Evolutionary conservation across 2,888 invertebrate genomes (phyloP).

Genomic region (Archips crataeganus): DNA sequence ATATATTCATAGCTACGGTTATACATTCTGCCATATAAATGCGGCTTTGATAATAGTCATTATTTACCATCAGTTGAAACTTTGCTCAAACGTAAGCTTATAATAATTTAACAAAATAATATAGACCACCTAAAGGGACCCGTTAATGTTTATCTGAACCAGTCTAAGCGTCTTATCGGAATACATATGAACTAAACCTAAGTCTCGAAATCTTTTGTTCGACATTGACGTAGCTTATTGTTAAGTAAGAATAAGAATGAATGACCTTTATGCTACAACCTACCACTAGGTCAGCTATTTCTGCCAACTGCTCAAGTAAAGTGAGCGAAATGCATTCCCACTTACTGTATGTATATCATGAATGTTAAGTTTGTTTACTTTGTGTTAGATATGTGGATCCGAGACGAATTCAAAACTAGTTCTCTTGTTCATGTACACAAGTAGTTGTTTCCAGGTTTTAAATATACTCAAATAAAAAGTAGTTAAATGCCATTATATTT

Average conservation of each 20-base stretch:
- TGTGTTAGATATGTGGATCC: slow-evolving; percentile 11
- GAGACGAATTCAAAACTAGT: slow-evolving; percentile 16
- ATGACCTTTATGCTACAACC: background rate
- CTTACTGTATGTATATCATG: slow-evolving; percentile 33
- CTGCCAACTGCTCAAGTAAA: background rate
- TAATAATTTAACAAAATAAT: background rate
- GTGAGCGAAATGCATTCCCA: slow-evolving; percentile 24
- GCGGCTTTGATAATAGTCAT: background rate
- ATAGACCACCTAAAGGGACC: background rate
- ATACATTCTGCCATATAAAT: background rate
- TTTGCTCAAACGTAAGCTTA: background rate
- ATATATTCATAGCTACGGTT: too few species aligned
- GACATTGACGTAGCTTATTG: background rate
- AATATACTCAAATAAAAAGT: slow-evolving; percentile 23
- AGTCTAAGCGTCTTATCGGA: background rate
- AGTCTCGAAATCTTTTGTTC: background rate
- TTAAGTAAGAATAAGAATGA: background rate
- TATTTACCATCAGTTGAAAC: background rate
- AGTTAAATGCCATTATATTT: background rate
- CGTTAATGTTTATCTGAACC: background rate
- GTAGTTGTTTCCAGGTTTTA: slow-evolving; percentile 12
- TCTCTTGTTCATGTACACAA: background rate
- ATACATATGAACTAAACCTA: background rate
- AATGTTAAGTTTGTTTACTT: slow-evolving; percentile 33
- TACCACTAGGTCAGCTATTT: slow-evolving; percentile 22